Evolutionary conservation across 1,140 invertebrate species (phyloP), one percentile per base, ranked within the genome.

Genomic region (Euwallacea similis): DNA sequence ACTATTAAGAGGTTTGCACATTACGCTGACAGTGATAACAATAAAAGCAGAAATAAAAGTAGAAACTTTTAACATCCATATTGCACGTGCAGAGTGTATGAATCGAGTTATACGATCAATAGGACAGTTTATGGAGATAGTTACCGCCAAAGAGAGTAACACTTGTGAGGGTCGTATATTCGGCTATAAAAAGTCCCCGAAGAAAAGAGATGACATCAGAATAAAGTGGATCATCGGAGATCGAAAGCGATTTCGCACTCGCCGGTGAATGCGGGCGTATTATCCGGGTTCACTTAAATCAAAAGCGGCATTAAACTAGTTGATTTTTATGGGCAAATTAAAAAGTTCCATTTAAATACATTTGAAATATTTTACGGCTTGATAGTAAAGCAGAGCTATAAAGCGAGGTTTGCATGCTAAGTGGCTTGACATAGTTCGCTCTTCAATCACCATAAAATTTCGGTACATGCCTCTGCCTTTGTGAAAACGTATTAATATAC

Each of bases 271-370:
- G 66, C 59, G 68, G 72, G 72, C 73, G 73, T 75, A 75, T 76
- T 76, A 75, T 76, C 72, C 73, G 64, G 65, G 53, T 42, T 42
- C 64, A 70, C 60, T 67, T 72, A 72, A 72, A 72, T 72, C 71
- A 72, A 63, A 72, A 75, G 72, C 75, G 73, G 73, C 75, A 75
- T 77, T 75, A 79, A 77, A 77, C 73, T 77, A 79, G 77, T 72
- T 76, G 77, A 77, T 79, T 77, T 76, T 79, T 79, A 79, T 74
- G 77, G 71, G 64, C 75, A 77, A 79, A 79, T 79, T 79, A 79
- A 79, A 79, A 79, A 79, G 75, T 76, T 76, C 75, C 77, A 76
- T 79, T 79, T 79, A 79, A 78, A 79, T 77, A 79, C 74, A 71
- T 79, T 79, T 75, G 55, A 74, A 77, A 79, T 77, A 77, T 77